Base-by-base conservation (phyloP, 2,797 vertebrate species). In the Heliangelus exortis region DNA sequence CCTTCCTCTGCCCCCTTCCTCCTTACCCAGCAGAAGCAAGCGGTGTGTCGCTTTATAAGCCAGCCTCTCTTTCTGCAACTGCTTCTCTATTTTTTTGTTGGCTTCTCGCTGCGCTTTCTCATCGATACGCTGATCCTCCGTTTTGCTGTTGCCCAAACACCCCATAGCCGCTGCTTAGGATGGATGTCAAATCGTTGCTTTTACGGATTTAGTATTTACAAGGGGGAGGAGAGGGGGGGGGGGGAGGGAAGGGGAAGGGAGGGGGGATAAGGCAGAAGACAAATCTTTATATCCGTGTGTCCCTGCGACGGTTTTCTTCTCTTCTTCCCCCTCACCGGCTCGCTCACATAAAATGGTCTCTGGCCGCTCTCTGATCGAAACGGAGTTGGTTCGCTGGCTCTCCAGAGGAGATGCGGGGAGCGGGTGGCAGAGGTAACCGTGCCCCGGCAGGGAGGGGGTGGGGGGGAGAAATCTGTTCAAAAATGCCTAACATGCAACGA, bases 21-120 rank as follows among this genome's bases (percentile, higher is more conserved):
- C 96, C 99, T 99, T 99, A 99, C 99, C 99, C 97, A 99, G 98
- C 94, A 99, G 98, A 91, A 99, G 97, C 94, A 99, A 98, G 96
- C 99, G 98, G 97, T 99, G 99, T 76, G 99, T 99, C 82, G 99
- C 99, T 98, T 99, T 99, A 93, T 99, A 99, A 80, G 99, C 99
- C 95, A 99, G 98, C 96, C 99, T 97, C 93, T 99, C 99, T 97
- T 99, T 99, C 96, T 99, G 99, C 97, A 99, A 96, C 98, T 99
- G 99, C 96, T 99, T 99, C 96, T 99, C 99, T 95, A 99, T 99
- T 98, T 99, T 99, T 97, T 99, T 99, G 98, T 99, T 99, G 96
- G 99, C 98, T 98, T 99, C 99, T 97, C 99, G 98, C 95, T 99
- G 98, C 93, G 99, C 98, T 97, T 99, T 99, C 97, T 99, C 99